phyloP scores from a whole-genome alignment of 2,888 invertebrate species.

The Stenurella melanura region DNA sequence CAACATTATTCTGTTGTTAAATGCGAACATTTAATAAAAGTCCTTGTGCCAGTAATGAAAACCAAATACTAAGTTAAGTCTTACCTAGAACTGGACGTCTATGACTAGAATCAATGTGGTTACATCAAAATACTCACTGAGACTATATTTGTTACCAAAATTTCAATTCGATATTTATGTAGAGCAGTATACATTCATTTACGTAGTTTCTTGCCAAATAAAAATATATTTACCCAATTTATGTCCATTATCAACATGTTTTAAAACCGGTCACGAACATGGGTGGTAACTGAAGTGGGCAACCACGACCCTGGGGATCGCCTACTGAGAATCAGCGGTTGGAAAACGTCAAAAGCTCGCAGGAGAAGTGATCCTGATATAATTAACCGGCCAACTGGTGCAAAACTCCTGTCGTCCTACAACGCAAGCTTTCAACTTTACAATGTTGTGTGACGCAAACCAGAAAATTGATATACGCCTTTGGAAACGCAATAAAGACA shows the following conservation, averaged over 20 bases:
- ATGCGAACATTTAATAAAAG: no score
- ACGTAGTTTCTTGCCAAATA: not conserved
- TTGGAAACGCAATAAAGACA: constrained; percentile 13
- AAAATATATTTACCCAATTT: not conserved
- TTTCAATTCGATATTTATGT: no score
- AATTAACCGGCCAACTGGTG: constrained; percentile 16
- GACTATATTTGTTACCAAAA: no score
- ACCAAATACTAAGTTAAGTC: no score
- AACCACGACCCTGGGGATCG: constrained; percentile 7
- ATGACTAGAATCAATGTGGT: no score
- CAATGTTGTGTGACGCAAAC: constrained; percentile 15
- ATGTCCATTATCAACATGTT: constrained; percentile 2
- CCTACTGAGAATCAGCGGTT: constrained; percentile 21
- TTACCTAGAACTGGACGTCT: no score
- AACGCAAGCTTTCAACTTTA: constrained; percentile 14
- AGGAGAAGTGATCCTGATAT: constrained; percentile 9
- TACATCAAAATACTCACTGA: no score
- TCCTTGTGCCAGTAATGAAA: no score
- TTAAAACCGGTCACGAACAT: constrained; percentile 1
- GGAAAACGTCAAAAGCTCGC: constrained; percentile 18
- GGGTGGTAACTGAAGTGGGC: constrained; percentile 1
- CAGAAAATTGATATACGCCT: constrained; percentile 20
- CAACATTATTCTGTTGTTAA: no score
- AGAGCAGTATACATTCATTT: not conserved
- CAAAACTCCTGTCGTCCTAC: constrained; percentile 21